Evolutionary conservation across 1,140 invertebrate species (phyloP), one percentile per base, ranked within the genome.

Genomic region (Drosophila pruinosa): DNA sequence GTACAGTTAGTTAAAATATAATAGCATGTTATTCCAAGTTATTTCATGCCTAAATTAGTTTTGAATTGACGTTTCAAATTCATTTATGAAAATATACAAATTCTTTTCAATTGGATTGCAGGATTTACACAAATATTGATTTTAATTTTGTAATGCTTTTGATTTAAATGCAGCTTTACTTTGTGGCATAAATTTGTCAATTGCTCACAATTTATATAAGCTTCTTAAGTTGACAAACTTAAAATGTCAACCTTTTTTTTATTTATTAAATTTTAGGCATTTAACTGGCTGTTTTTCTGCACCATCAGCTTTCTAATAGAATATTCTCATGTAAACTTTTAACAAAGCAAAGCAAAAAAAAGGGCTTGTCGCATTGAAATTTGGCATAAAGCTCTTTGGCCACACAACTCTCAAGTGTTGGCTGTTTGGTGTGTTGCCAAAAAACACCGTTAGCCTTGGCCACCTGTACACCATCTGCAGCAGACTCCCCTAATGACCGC

Each of bases 401-500:
- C 39, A 34, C 19, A 48, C 39, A 63, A 43, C 36, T 63, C 47
- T 63, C 36, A 41, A 62, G 45, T 41, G 45, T 34, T 34, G 15
- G 48, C 48, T 52, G 48, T 34, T 34, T n/a, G 10, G 12, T 52
- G 15, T 7, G 39, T 41, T 41, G 15, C 15, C 39, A 41, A 41
- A 41, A n/a, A n/a, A n/a, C n/a, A 47, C 41, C n/a, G 7, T 53
- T 22, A 10, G 19, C 21, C 17, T 26, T 28, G 4, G 39, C 28
- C 31, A 62, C 45, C 47, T 63, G 61, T 64, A 70, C 59, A 62
- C 54, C 72, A 86, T 78, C 73, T 70, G 72, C 64, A 70, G 69
- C 28, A 21, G 31, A 47, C 43, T 52, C 54, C 53, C 59, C 82
- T 88, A 88, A 88, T 88, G 82, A 79, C 78, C 82, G 72, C 83